Evolutionary conservation across 2,888 invertebrate genomes (phyloP).

Genomic region (Antitype chi): DNA sequence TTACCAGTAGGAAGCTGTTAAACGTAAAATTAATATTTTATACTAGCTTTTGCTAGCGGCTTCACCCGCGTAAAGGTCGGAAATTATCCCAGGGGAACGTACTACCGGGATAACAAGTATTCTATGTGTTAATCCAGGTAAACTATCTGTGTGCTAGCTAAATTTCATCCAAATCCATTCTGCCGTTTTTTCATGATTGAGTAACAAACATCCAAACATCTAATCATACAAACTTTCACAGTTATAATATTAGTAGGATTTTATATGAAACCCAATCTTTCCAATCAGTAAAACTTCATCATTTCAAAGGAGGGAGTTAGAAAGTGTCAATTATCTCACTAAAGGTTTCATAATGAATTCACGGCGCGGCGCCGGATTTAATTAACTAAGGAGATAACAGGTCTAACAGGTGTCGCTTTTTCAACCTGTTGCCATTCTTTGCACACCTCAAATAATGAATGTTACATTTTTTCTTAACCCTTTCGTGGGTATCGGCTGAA

Average conservation of each 20-base stretch:
- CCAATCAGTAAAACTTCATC: constrained; percentile 9
- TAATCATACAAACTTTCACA: too few relatives aligned
- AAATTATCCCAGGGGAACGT: too few relatives aligned
- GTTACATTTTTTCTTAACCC: constrained; percentile 6
- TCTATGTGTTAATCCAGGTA: too few relatives aligned
- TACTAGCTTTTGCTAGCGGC: too few relatives aligned
- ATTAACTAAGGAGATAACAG: constrained; percentile 38
- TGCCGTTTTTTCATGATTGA: too few relatives aligned
- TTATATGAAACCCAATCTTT: not conserved
- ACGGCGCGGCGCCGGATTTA: constrained; percentile 17
- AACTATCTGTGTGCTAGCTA: too few relatives aligned
- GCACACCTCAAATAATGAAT: constrained; percentile 12
- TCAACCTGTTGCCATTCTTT: constrained; percentile 54
- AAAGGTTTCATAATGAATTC: constrained; percentile 48
- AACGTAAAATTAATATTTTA: not conserved
- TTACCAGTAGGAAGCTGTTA: not conserved
- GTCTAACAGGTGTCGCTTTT: constrained; percentile 41
- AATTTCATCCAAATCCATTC: too few relatives aligned
- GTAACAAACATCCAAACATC: too few relatives aligned
- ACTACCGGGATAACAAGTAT: too few relatives aligned
- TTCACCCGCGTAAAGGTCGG: too few relatives aligned
- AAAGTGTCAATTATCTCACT: constrained; percentile 35
- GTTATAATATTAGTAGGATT: not conserved
- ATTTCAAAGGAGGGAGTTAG: constrained; percentile 5
- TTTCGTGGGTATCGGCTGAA: not conserved